These are phyloP conservation scores for Macroglossus sobrinus DNA, from an alignment of 2,113 vertebrate species.

Conservation along the genomic window DNA sequence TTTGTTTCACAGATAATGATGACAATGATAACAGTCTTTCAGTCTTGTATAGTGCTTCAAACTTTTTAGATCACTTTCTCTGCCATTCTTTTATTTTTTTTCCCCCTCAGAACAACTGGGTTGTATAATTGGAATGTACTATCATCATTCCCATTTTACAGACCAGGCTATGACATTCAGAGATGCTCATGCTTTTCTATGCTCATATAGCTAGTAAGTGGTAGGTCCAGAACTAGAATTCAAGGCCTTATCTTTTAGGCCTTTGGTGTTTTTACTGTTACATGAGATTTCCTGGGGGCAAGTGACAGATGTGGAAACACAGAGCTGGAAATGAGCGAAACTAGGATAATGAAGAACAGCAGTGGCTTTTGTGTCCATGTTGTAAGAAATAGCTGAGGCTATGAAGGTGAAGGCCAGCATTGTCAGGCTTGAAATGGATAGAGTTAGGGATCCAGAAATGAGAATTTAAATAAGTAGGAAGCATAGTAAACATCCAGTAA, in stretches of 20 bases:
- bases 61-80: not conserved
- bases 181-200: not conserved
- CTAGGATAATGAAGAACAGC: rapidly evolving
- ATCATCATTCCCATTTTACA: not conserved
- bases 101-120: not conserved
- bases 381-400: not conserved
- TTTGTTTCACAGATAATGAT: slow-evolving; percentile 33
- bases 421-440: not conserved
- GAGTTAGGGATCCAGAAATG: not conserved
- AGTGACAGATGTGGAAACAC: not conserved
- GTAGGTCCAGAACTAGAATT: not conserved
- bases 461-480: not conserved
- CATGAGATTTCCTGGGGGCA: not conserved
- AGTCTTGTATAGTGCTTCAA: not conserved
- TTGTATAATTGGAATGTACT: too few species aligned
- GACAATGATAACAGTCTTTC: not conserved
- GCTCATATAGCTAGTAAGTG: not conserved
- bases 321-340: not conserved
- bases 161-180: not conserved
- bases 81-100: not conserved
- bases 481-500: not conserved
- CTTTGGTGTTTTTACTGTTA: not conserved
- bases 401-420: rapidly evolving
- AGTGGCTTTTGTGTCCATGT: not conserved
- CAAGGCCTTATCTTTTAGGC: not conserved